Evolutionary conservation across 2,113 vertebrate species (phyloP).

Genomic region (Hyla sarda): DNA sequence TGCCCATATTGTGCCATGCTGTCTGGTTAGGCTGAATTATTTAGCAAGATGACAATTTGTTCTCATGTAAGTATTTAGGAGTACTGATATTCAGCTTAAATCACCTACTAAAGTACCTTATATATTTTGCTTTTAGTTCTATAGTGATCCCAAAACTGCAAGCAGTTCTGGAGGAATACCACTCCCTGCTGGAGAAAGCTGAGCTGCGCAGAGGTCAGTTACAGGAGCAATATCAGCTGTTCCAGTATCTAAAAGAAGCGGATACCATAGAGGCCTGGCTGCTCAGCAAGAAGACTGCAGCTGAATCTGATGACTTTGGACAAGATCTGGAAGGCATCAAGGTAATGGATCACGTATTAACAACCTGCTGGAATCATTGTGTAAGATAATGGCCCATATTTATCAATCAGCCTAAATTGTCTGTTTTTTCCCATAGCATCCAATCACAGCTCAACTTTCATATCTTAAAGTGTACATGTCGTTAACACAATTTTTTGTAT

Average conservation of each 20-base stretch:
- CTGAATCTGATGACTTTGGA: slow-evolving; percentile 80
- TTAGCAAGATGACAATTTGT: too few species aligned
- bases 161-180: slow-evolving; percentile 68
- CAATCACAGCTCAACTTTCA: too few species aligned
- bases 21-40: too few species aligned
- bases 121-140: slow-evolving; percentile 65
- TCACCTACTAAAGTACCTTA: too few species aligned
- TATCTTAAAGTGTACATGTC: too few species aligned
- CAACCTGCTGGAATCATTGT: neutral
- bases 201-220: slow-evolving; percentile 69
- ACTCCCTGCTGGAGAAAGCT: slow-evolving; percentile 70
- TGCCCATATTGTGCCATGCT: too few species aligned
- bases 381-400: too few species aligned
- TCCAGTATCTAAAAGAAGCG: slow-evolving; percentile 81
- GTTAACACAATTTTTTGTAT: too few species aligned
- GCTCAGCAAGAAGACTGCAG: slow-evolving; percentile 71
- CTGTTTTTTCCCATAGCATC: too few species aligned
- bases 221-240: slow-evolving; percentile 78
- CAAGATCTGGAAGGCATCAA: slow-evolving; percentile 85
- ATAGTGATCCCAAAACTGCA: slow-evolving; percentile 74
- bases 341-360: slow-evolving; percentile 67
- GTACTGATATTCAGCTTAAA: too few species aligned
- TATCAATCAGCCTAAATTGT: too few species aligned
- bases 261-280: slow-evolving; percentile 83
- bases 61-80: too few species aligned